Percentiles rank a stretch among this genome's conserved stretches.
Conservation (phyloP, 2,113 vertebrate species). For the Sylvilagus bachmani region DNA sequence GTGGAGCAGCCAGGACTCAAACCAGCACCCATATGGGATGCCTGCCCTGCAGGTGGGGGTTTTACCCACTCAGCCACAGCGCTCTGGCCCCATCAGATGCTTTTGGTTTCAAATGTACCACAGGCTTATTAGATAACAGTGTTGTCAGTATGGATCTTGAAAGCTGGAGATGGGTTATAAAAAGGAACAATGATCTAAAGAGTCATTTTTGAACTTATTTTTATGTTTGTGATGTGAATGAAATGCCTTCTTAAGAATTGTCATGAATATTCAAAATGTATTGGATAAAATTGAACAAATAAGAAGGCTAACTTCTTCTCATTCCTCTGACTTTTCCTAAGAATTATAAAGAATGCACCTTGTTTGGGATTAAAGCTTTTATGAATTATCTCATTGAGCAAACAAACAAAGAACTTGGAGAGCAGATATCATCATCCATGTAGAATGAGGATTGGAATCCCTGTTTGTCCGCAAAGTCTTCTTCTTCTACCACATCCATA, state of each 20-base stretch:
- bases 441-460: not conserved
- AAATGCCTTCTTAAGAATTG: constrained; percentile 13
- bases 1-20: too few species aligned
- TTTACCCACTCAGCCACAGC: too few species aligned
- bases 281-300: not conserved
- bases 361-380: not conserved
- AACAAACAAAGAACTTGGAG: not conserved
- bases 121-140: too few species aligned
- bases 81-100: too few species aligned
- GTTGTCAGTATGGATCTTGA: not conserved
- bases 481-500: not conserved
- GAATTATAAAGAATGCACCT: not conserved
- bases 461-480: not conserved
- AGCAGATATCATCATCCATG: not conserved
- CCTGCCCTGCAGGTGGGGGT: too few species aligned
- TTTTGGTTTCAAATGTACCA: not conserved
- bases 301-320: not conserved
- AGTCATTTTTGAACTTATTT: not conserved
- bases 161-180: not conserved
- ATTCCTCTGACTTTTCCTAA: not conserved
- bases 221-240: not conserved
- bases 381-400: not conserved
- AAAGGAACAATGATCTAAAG: not conserved
- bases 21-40: too few species aligned
- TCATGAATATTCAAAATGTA: not conserved